phyloP scores from a whole-genome alignment of 2,797 vertebrate genomes.

The Salarias fasciatus region DNA sequence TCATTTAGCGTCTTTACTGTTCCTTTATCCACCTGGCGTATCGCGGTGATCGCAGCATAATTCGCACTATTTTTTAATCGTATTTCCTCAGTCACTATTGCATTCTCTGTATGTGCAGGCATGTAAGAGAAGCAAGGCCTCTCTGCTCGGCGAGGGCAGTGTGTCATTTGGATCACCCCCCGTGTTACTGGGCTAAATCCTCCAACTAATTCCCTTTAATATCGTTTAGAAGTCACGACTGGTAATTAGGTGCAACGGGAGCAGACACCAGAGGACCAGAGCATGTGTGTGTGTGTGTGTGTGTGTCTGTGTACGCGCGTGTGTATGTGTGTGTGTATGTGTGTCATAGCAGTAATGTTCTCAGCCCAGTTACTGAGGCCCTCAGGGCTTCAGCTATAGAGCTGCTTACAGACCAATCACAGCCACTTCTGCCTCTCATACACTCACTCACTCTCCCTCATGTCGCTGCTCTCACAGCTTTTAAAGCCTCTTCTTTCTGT shows the following conservation, averaged over 20 bases:
- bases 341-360: slow-evolving; percentile 33
- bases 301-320: slow-evolving; percentile 14
- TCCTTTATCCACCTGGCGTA: too few relatives aligned
- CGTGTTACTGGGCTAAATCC: slow-evolving; percentile 35
- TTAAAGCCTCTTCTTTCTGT: not conserved
- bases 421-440: slow-evolving; percentile 36
- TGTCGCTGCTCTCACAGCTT: slow-evolving; percentile 2
- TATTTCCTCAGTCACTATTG: not conserved
- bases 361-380: slow-evolving; percentile 52
- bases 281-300: slow-evolving; percentile 17
- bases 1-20: too few relatives aligned
- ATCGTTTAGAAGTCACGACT: slow-evolving; percentile 39
- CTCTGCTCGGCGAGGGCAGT: slow-evolving; percentile 11
- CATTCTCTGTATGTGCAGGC: not conserved
- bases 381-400: slow-evolving; percentile 23
- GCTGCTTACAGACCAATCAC: slow-evolving; percentile 52
- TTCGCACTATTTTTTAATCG: not conserved
- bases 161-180: slow-evolving; percentile 27
- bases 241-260: slow-evolving; percentile 45
- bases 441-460: slow-evolving; percentile 33
- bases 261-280: slow-evolving; percentile 22
- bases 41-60: not conserved
- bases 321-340: slow-evolving; percentile 16
- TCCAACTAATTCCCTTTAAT: slow-evolving; percentile 36
- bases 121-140: not conserved